Base-by-base conservation (phyloP, 2,113 vertebrate genomes). In the Raja brachyura region DNA sequence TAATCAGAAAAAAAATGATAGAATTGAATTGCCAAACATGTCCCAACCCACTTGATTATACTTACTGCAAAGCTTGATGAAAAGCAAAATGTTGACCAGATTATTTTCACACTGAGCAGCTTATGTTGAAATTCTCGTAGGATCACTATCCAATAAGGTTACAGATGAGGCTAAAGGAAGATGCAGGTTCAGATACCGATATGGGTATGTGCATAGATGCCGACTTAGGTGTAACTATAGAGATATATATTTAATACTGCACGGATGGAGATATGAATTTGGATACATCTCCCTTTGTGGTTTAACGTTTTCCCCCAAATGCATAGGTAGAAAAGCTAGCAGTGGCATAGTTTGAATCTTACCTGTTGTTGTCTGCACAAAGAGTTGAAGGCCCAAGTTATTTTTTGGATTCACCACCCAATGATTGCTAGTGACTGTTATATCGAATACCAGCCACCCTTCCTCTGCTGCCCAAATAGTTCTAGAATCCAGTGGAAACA, bases 361-460 rank as follows among this genome's bases (percentile, higher is more conserved):
- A 99, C 98, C 98, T 0, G 97, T 97, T 10, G 95, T 78, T 48
- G 96, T 98, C 93, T 99, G 98, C 94, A 99, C 97, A 0, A 97
- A 98, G 4, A 99, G 96, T 96, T 99, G 98, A 66, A 99, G 96
- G 88, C 98, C 98, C 4, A 99, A 96, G 93, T 99, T 99, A 94
- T 97, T 97, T 8, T 97, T 97, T 0, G 98, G 98, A 94, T 98
- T 98, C 95, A 99, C 96, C 93, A 99, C 97, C 98, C 98, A 99
- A 95, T 98, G 98, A 95, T 99, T 99, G 93, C 98, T 99, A 94
- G 98, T 99, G 73, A 97, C 98, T 0, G 98, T 99, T 48, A 99
- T 97, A 93, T 99, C 98, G 33, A 99, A 99, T 94, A 99, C 98
- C 95, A 99, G 94, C 98, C 98, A 99, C 73, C 98, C 98, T 94